These are phyloP conservation scores for Macquaria ambigua DNA, from an alignment of 2,113 vertebrate genomes.

Conservation along the genomic window DNA sequence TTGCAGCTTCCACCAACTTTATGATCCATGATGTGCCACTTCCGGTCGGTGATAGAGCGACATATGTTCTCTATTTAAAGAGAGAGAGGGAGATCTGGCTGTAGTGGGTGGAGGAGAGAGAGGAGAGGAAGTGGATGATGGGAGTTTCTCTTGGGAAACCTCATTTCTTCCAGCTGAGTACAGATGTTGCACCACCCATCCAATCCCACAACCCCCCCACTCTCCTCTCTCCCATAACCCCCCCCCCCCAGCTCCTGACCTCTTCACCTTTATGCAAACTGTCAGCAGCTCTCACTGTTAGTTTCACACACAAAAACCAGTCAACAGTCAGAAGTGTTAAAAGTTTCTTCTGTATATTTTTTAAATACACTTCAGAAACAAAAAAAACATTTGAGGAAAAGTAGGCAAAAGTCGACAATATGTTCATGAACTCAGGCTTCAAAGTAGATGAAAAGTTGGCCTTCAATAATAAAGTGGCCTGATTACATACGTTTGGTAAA, in stretches of 20 bases:
- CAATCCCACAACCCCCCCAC: constrained; percentile 19
- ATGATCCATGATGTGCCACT: constrained; percentile 56
- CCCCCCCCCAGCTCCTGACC: neutral
- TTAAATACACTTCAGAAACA: too few species aligned
- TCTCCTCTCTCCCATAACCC: neutral
- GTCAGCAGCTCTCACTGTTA: neutral
- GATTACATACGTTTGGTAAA: too few species aligned
- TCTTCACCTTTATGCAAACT: neutral
- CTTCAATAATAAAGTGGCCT: too few species aligned
- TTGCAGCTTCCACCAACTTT: constrained; percentile 50
- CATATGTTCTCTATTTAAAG: constrained; percentile 70
- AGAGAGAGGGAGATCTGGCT: neutral
- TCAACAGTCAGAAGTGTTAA: too few species aligned
- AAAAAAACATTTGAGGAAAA: too few species aligned
- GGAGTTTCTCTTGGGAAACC: constrained; percentile 81
- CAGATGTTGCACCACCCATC: constrained; percentile 56
- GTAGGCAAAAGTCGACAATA: too few species aligned
- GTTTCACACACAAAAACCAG: too few species aligned
- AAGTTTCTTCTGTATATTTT: too few species aligned
- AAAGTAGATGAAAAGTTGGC: too few species aligned
- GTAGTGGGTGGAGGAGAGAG: constrained; percentile 34
- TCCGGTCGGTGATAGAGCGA: constrained; percentile 25
- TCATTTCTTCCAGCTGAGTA: constrained; percentile 67
- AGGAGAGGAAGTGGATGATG: constrained; percentile 72
- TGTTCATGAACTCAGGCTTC: too few species aligned